Percentiles rank a stretch among this genome's conserved stretches.
These are phyloP conservation scores for Epicampocera succincta DNA, from an alignment of 2,888 invertebrate species.

Conservation along the genomic window DNA sequence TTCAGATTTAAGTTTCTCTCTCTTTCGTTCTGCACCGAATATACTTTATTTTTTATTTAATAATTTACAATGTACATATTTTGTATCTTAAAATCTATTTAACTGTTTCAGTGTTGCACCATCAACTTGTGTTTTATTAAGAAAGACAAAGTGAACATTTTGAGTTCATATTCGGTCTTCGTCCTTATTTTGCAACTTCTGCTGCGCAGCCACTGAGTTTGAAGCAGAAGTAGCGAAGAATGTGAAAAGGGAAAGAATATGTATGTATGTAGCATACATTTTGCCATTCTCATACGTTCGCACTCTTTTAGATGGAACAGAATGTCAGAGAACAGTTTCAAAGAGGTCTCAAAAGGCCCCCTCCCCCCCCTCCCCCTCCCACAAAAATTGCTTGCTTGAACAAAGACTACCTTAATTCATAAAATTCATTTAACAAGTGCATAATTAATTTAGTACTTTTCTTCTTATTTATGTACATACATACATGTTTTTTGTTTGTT, in stretches of 20 bases:
- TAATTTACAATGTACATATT: slow-evolving; percentile 45
- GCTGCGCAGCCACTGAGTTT: no score
- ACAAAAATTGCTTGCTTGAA: no score
- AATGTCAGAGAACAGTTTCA: no score
- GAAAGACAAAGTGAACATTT: slow-evolving; percentile 41
- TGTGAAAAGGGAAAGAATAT: no score
- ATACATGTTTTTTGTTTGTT: slow-evolving; percentile 21
- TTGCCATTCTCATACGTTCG: no score
- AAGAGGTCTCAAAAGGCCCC: no score
- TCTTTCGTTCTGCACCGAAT: slow-evolving; percentile 64
- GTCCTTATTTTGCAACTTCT: neutral
- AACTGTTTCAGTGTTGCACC: slow-evolving; percentile 52
- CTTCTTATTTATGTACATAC: slow-evolving; percentile 16
- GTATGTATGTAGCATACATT: no score
- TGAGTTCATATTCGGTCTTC: slow-evolving; percentile 10
- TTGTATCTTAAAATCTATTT: slow-evolving; percentile 26
- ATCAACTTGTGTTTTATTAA: slow-evolving; percentile 34
- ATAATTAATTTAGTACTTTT: neutral
- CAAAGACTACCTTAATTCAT: slow-evolving; percentile 9
- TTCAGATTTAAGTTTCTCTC: slow-evolving; percentile 63
- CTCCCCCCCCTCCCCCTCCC: no score
- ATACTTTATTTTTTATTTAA: slow-evolving; percentile 57
- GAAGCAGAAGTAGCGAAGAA: no score
- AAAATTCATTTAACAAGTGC: slow-evolving; percentile 56
- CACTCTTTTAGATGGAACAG: no score